These are phyloP conservation scores for Dicaeum eximium DNA, from an alignment of 2,113 vertebrate species.

Conservation along the genomic window DNA sequence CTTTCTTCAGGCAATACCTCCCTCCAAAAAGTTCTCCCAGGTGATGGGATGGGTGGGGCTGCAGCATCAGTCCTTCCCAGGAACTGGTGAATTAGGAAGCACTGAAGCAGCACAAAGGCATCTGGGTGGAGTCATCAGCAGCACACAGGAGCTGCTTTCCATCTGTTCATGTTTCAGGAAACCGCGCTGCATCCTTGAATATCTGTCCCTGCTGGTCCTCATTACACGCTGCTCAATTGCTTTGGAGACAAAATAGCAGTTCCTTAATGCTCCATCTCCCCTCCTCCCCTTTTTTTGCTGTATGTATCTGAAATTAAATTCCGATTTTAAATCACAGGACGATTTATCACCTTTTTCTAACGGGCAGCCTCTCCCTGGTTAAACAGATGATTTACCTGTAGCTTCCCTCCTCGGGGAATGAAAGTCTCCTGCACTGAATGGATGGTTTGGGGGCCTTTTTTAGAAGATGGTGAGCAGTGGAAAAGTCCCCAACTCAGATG, in stretches of 20 bases:
- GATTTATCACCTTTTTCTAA: background rate
- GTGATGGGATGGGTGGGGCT: background rate
- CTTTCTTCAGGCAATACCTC: background rate
- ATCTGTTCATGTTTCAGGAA: background rate
- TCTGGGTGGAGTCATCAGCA: background rate
- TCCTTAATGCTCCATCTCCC: background rate
- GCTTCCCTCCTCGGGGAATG: background rate
- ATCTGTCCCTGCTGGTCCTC: background rate
- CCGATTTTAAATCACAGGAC: background rate
- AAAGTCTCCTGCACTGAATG: background rate
- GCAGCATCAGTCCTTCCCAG: background rate
- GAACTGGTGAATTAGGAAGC: background rate
- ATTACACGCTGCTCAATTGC: background rate
- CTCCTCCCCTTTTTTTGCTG: background rate
- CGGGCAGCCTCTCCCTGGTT: background rate
- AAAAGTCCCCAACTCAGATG: rapidly evolving
- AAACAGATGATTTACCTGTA: background rate
- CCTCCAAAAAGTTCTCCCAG: background rate
- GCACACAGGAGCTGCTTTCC: background rate
- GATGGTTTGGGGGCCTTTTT: background rate
- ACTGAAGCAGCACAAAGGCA: background rate
- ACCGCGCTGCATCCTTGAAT: rapidly evolving
- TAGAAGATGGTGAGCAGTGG: background rate
- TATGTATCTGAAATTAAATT: background rate
- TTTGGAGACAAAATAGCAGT: background rate